A percentile compares a stretch with the other conserved stretches of the same genome.
phyloP scores from a whole-genome alignment of 2,888 invertebrate genomes.

The Onchidella celtica region DNA sequence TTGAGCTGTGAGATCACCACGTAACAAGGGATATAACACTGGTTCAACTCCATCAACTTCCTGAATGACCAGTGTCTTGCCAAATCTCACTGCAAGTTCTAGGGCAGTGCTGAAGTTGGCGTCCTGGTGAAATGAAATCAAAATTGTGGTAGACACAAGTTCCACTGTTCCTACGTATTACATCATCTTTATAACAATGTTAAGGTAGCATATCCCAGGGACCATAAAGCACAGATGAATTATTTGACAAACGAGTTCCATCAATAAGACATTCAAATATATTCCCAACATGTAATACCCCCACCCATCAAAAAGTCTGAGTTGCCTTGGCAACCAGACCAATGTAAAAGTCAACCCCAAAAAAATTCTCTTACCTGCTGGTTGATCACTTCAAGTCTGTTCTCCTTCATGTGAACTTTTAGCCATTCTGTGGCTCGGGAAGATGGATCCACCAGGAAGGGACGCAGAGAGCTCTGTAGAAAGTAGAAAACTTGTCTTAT shows the following conservation, averaged over 20 bases:
- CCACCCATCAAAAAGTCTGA: too few relatives aligned
- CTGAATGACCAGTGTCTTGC: conserved; percentile 92
- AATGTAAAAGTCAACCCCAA: too few relatives aligned
- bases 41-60: conserved; percentile 86
- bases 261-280: too few relatives aligned
- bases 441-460: conserved; percentile 94
- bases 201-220: too few relatives aligned
- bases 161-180: too few relatives aligned
- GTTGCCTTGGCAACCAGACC: too few relatives aligned
- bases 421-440: conserved; percentile 92
- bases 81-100: conserved; percentile 87
- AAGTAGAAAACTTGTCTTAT: background rate
- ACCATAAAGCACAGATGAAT: too few relatives aligned
- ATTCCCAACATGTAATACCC: too few relatives aligned
- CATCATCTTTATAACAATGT: too few relatives aligned
- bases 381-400: conserved; percentile 88
- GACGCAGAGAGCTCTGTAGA: conserved; percentile 83
- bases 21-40: conserved; percentile 84
- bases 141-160: too few relatives aligned
- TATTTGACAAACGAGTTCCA: too few relatives aligned
- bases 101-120: conserved; percentile 80
- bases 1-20: conserved; percentile 84
- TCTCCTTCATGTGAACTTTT: conserved; percentile 85
- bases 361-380: conserved; percentile 83
- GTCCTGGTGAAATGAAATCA: too few relatives aligned